These are phyloP conservation scores for Bungarus multicinctus DNA, from an alignment of 2,113 vertebrate genomes.

Conservation along the genomic window DNA sequence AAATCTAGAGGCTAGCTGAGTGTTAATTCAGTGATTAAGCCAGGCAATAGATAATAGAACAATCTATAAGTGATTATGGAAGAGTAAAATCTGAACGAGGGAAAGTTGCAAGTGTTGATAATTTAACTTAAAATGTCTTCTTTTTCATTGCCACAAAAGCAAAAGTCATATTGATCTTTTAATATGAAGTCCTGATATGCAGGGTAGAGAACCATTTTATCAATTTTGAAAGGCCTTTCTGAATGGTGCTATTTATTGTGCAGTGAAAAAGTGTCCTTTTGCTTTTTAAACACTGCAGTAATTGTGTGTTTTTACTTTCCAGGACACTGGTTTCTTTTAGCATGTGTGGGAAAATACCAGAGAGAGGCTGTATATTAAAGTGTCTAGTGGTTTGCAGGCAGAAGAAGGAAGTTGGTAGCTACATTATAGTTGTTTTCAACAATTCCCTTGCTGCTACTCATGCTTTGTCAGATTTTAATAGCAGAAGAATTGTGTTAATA, in stretches of 20 bases:
- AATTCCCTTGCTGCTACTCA: background rate
- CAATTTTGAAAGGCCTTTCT: slow-evolving; percentile 37
- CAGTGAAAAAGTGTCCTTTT: slow-evolving; percentile 34
- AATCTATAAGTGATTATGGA: background rate
- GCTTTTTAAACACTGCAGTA: slow-evolving; percentile 37
- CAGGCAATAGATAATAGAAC: background rate
- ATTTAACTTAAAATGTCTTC: slow-evolving; percentile 36
- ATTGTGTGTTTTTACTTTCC: slow-evolving; percentile 42
- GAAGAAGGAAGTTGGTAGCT: background rate
- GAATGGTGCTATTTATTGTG: slow-evolving; percentile 49
- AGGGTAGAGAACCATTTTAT: slow-evolving; percentile 46
- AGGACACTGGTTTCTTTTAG: slow-evolving; percentile 46
- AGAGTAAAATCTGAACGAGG: slow-evolving; percentile 31
- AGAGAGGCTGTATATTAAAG: slow-evolving; percentile 24
- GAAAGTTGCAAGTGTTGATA: slow-evolving; percentile 40
- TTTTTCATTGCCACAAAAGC: slow-evolving; percentile 39
- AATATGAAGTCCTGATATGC: slow-evolving; percentile 37
- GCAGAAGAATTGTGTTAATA: slow-evolving; percentile 2
- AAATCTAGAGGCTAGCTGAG: background rate
- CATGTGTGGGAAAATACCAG: slow-evolving; percentile 52
- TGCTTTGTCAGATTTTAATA: background rate
- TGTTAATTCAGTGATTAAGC: background rate
- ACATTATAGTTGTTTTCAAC: slow-evolving; percentile 15
- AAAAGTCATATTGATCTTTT: slow-evolving; percentile 43
- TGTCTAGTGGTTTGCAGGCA: background rate